Evolutionary conservation across 2,797 vertebrate species (phyloP), one percentile per base, ranked within the genome.

Genomic region (Heterohyrax brucei): DNA sequence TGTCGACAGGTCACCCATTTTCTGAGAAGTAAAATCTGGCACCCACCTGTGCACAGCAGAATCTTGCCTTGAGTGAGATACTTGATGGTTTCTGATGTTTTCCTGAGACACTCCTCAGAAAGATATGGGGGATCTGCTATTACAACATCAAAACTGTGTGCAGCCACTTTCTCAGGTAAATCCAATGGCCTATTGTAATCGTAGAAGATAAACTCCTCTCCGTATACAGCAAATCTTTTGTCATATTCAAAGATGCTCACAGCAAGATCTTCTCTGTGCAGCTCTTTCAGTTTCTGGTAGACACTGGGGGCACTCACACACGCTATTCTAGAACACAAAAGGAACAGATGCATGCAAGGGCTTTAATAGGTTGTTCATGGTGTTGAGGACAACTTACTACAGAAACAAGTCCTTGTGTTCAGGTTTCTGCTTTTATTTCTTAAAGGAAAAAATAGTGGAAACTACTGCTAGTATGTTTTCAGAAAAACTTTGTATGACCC

Each of bases 101-200:
- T 99, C 81, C 98, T 97, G 95, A 99, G 99, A 98, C 99, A 99
- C 39, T 99, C 99, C 89, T 99, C 98, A 0, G 99, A 99, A 77
- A 99, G 98, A 95, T 99, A 99, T 0, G 99, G 99, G 10, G 99
- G 99, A 96, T 99, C 99, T 1, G 99, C 99, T 33, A 99, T 76
- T 48, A 99, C 99, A 0, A 99, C 59, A 98, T 99, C 99, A 96
- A 99, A 99, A 97, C 99, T 99, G 80, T 98, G 99, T 4, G 98
- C 98, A 0, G 97, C 81, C 59, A 99, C 91, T 19, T 85, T 53
- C 91, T 97, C 96, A 0, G 98, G 98, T 3, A 99, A 97, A 22
- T 98, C 97, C 97, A 99, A 97, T 28, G 99, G 99, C 50, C 99
- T 94, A 56, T 99, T 99, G 98, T 99, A 99, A 98, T 99, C 99